Percentiles rank a stretch among this genome's conserved stretches.
Conservation (phyloP, 2,113 vertebrate genomes). For the Myotis lucifugus region DNA sequence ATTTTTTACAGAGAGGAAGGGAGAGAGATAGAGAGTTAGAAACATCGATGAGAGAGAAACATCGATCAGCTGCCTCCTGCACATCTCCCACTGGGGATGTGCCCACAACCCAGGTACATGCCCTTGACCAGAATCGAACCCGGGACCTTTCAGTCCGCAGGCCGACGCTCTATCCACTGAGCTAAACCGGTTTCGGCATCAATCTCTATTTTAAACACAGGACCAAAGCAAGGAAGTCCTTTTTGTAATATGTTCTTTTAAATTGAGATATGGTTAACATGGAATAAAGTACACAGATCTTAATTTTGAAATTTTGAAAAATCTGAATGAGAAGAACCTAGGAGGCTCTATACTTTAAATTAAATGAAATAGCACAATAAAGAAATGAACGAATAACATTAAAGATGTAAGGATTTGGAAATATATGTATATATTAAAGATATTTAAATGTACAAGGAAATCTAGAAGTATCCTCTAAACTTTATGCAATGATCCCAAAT, state of each 20-base stretch:
- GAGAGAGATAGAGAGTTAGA: no score
- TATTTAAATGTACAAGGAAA: not conserved
- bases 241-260: no score
- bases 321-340: not conserved
- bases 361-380: constrained; percentile 16
- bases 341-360: not conserved
- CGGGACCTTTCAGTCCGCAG: no score
- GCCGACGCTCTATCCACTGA: no score
- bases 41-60: no score
- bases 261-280: not conserved
- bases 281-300: not conserved
- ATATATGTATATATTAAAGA: not conserved
- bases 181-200: no score
- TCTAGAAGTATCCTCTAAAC: not conserved
- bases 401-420: not conserved
- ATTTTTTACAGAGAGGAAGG: no score
- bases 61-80: no score
- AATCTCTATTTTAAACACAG: not conserved
- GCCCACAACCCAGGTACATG: no score
- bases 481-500: not conserved
- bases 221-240: not conserved
- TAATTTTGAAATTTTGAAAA: not conserved
- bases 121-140: no score
- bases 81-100: no score
- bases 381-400: not conserved